phyloP scores from a whole-genome alignment of 1,140 invertebrate species.

The Melitaea cinxia region DNA sequence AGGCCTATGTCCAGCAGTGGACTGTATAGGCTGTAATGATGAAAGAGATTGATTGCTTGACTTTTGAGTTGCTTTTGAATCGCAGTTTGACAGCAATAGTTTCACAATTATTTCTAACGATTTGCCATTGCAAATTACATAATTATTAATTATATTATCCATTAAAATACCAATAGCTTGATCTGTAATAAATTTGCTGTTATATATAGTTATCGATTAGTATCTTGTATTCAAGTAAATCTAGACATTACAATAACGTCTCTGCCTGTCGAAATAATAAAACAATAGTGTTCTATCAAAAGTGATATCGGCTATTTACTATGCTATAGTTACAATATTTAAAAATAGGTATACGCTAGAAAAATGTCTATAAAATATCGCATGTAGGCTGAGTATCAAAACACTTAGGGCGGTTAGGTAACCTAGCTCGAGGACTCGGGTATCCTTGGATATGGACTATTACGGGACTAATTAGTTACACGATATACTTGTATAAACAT shows the following conservation, averaged over 20 bases:
- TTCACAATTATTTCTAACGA: no score
- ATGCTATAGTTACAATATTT: constrained; percentile 11
- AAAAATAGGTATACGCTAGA: constrained; percentile 14
- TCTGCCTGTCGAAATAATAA: background rate
- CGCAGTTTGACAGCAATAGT: no score
- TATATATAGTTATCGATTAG: no score
- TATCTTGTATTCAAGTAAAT: no score
- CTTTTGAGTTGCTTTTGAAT: no score
- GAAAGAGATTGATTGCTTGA: no score
- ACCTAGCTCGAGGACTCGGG: constrained; percentile 23
- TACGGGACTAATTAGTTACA: constrained; percentile 19
- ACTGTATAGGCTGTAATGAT: no score
- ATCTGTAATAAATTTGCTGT: no score
- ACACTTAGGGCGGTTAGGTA: constrained; percentile 28
- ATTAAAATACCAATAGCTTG: no score
- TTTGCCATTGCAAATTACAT: no score
- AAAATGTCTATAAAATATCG: constrained; percentile 40
- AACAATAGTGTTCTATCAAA: background rate
- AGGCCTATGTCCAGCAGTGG: no score
- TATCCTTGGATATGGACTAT: constrained; percentile 26
- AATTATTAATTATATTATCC: no score
- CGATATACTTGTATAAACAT: constrained; percentile 15
- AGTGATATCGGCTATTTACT: background rate
- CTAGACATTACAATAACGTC: background rate
- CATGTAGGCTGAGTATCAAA: constrained; percentile 29